Conservation (phyloP, 2,888 invertebrate species). For the Netelia melanura region DNA sequence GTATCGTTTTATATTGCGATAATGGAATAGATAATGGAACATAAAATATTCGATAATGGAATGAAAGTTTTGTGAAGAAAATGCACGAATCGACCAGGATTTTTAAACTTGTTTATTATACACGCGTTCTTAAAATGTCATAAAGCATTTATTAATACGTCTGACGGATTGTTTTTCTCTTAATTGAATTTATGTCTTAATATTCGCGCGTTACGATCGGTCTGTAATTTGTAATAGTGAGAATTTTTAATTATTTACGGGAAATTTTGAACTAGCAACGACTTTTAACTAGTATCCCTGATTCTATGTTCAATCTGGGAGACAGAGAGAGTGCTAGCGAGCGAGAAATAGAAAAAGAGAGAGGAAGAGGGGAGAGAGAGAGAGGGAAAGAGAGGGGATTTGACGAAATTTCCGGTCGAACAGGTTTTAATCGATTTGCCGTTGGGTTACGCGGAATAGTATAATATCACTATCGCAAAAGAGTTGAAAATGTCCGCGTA, state of each 20-base stretch:
- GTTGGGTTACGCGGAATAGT: constrained; percentile 43
- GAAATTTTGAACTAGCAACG: constrained; percentile 24
- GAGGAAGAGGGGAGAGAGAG: not conserved
- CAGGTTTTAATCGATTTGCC: constrained; percentile 64
- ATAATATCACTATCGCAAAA: constrained; percentile 40
- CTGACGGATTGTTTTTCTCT: not conserved
- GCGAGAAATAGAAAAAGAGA: not conserved
- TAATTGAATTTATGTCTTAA: not conserved
- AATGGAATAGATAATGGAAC: no score
- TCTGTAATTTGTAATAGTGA: not conserved
- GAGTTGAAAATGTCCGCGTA: constrained; percentile 50
- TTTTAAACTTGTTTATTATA: no score
- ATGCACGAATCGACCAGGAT: no score
- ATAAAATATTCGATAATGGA: no score
- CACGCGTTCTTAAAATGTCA: no score
- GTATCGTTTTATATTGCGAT: no score
- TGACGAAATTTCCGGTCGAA: constrained; percentile 67
- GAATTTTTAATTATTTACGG: constrained; percentile 38
- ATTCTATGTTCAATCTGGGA: constrained; percentile 12
- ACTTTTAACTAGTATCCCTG: constrained; percentile 6
- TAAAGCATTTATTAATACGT: no score
- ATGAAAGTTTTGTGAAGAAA: no score
- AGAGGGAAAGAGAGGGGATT: constrained; percentile 36
- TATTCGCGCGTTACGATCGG: not conserved
- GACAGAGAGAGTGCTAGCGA: not conserved